Base-by-base conservation (phyloP, 2,888 invertebrate genomes). In the Dione vanillae region DNA sequence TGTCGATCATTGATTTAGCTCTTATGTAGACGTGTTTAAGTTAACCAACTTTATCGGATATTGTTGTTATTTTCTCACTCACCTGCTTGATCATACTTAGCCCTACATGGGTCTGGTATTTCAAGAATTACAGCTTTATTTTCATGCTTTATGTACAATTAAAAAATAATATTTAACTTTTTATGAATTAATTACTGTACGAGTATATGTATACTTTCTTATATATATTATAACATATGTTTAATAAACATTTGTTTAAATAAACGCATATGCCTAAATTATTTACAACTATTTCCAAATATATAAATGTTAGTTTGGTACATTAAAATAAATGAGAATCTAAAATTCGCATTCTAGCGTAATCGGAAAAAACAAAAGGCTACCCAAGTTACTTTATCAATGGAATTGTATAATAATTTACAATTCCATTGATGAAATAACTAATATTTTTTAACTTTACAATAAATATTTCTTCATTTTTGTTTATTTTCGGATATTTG, bases 41-140 rank as follows among this genome's bases (percentile, higher is more conserved):
- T 61, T 43, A 61, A 27, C 43, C 59, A 61, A 43, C 59, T 45
- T 59, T n/a, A 43, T 43, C 14, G 27, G 43, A 41, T 10, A 61
- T 27, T 59, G 43, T n/a, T 27, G 43, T 61, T 10, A n/a, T 43
- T 41, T 20, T 61, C 6, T 20, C 27, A 27, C n/a, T 1, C 5
- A 27, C 43, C 41, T 27, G 43, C 43, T 59, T 41, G 16, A 37
- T 7, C 10, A 35, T 56, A 5, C n/a, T 56, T 5, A 37, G 35
- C 41, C 20, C 20, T 58, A 58, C 19, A 14, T 41, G 58, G 27
- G 27, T 5, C 27, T 27, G 27, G 5, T 27, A 27, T 27, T 5
- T 27, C 27, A 27, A 27, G 2, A 27, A 5, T 27, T 5, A 27
- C 27, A 27, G 27, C 27, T 27, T 3, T 3, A 27, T 27, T 27